Percentiles rank a stretch among this genome's conserved stretches.
Conservation (phyloP, 2,113 vertebrate species). For the Callipepla californica region DNA sequence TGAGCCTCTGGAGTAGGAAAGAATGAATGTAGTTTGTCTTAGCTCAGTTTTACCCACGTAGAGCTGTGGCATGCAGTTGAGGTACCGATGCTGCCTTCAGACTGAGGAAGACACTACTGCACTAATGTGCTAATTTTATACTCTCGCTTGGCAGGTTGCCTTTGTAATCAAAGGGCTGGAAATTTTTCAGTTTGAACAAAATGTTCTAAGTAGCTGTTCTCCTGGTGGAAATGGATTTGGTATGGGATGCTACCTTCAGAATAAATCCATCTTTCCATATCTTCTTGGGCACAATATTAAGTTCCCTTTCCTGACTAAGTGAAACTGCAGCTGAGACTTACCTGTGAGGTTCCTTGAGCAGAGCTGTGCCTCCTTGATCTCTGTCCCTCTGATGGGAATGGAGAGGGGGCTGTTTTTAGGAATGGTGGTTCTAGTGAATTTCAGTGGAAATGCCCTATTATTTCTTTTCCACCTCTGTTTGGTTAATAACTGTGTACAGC, state of each 20-base stretch:
- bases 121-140: conserved; percentile 72
- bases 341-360: neutral
- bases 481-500: neutral
- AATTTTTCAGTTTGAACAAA: conserved; percentile 73
- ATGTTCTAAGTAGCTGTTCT: conserved; percentile 67
- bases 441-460: neutral
- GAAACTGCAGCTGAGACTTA: neutral
- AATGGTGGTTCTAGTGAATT: neutral
- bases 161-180: conserved; percentile 72
- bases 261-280: conserved; percentile 24
- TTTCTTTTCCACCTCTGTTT: neutral
- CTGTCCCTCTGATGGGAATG: neutral
- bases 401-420: neutral
- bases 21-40: neutral
- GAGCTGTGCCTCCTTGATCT: neutral
- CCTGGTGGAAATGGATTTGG: conserved; percentile 57
- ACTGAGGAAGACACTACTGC: conserved; percentile 60
- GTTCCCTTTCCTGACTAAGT: neutral
- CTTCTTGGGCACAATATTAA: neutral
- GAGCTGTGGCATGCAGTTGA: neutral
- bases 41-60: neutral
- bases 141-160: conserved; percentile 68
- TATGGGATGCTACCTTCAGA: conserved; percentile 50
- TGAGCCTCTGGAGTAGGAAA: neutral
- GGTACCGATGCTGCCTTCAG: conserved; percentile 46